phyloP scores from a whole-genome alignment of 2,888 invertebrate species.

The Agrochola litura region DNA sequence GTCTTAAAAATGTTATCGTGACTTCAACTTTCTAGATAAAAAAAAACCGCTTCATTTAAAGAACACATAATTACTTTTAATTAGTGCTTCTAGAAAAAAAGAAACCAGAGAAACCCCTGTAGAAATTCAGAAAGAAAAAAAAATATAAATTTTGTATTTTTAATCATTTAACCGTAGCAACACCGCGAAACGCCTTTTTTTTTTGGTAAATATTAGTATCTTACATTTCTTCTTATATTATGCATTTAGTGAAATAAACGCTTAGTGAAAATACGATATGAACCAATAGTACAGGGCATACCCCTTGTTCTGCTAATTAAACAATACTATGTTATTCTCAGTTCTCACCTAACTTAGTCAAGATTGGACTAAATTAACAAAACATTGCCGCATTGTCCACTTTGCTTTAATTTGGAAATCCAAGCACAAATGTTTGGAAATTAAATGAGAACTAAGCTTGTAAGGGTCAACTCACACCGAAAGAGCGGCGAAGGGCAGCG shows the following conservation, averaged over 20 bases:
- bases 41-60: neutral
- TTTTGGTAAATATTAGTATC: neutral
- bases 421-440: neutral
- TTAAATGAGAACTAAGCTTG: neutral
- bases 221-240: neutral
- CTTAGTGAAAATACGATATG: neutral
- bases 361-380: constrained; percentile 26
- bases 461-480: too few relatives aligned
- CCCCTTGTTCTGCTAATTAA: constrained; percentile 36
- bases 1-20: neutral
- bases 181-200: neutral
- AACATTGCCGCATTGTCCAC: constrained; percentile 25
- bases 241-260: neutral
- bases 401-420: neutral
- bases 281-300: neutral
- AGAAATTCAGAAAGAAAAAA: neutral
- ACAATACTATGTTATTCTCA: constrained; percentile 11
- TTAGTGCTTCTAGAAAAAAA: neutral
- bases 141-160: neutral
- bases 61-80: too few relatives aligned
- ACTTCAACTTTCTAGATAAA: neutral
- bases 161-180: neutral
- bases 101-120: neutral
- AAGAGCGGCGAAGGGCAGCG: too few relatives aligned
- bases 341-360: constrained; percentile 15